Base-by-base conservation (phyloP, 2,113 vertebrate species). In the Pampusana beccarii region DNA sequence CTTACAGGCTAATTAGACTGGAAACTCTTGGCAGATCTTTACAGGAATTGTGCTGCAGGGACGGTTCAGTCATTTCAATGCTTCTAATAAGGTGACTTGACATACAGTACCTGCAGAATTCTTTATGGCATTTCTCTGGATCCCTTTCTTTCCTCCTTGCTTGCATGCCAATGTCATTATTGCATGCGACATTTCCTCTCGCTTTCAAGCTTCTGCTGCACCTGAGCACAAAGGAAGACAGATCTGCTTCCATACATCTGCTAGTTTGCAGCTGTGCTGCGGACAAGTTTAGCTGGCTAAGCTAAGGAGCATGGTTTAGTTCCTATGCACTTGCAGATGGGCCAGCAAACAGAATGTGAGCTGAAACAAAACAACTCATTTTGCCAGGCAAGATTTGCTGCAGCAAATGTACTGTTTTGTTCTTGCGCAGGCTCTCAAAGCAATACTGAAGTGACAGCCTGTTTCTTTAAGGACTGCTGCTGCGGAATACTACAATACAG, bases 381-480 rank as follows among this genome's bases (percentile, higher is more conserved):
- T 67, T 95, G 56, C 88, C 83, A 95, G 77, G 91, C 53, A 92
- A 86, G 54, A 75, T 80, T 25, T 90, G 57, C 53, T 80, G 65
- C 84, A 92, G 96, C 86, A 82, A 93, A 90, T 94, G 81, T 85
- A 61, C 48, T 93, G 86, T 95, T 96, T 85, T 87, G 81, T 97
- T 80, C 92, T 79, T 69, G 53, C 81, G 69, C 56, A 88, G 62
- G 74, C 42, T 95, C 83, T 85, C 82, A 89, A 74, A 94, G 67
- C 79, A 24, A 3, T 88, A 61, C 64, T 86, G 79, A 97, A 89
- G 58, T 71, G 90, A 91, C 94, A 91, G 87, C 53, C 82, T 96
- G 65, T 57, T 94, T 96, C 96, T 93, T 94, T 85, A 95, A 96
- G 91, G 80, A 24, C 46, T 93, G 75, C 86, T 96, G 91, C 80